A percentile compares a stretch with the other conserved stretches of the same genome.
These are phyloP conservation scores for Zoanthus gigantus DNA, from an alignment of 92 coral and sea anemone genomes.

Conservation along the genomic window DNA sequence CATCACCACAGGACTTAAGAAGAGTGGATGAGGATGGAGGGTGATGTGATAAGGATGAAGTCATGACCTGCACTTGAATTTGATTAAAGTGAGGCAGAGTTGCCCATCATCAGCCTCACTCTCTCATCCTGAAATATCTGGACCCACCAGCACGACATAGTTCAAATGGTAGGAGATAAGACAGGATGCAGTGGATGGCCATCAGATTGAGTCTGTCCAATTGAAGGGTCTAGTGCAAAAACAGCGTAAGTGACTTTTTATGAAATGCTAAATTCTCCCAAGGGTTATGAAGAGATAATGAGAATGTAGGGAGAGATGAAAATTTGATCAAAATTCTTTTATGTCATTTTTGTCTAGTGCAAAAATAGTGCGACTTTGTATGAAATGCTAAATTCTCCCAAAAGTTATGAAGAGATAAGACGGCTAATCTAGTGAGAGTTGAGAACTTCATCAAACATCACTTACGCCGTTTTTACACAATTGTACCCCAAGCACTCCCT, in stretches of 20 bases:
- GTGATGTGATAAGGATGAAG: slow-evolving; percentile 5
- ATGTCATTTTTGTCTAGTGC: too few relatives aligned
- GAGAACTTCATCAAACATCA: too few relatives aligned
- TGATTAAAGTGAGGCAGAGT: slow-evolving; percentile 18
- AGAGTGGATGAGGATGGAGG: background rate
- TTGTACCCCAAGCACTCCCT: background rate
- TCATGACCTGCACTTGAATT: slow-evolving; percentile 5
- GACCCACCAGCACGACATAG: background rate
- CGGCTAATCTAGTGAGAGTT: too few relatives aligned
- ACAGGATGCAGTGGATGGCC: background rate
- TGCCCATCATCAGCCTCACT: background rate
- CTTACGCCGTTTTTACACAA: too few relatives aligned
- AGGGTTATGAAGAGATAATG: too few relatives aligned
- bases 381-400: too few relatives aligned
- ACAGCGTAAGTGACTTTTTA: too few relatives aligned
- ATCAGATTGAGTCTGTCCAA: background rate
- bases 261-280: too few relatives aligned
- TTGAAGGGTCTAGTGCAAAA: background rate
- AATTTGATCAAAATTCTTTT: too few relatives aligned
- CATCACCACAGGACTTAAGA: slow-evolving; percentile 13
- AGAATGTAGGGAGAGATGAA: too few relatives aligned
- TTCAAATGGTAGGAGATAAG: background rate
- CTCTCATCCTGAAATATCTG: slow-evolving; percentile 9
- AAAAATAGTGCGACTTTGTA: too few relatives aligned
- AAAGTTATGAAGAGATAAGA: too few relatives aligned